Evolutionary conservation across 1,140 invertebrate genomes (phyloP), one percentile per base, ranked within the genome.

Genomic region (Neodiprion pinetum): DNA sequence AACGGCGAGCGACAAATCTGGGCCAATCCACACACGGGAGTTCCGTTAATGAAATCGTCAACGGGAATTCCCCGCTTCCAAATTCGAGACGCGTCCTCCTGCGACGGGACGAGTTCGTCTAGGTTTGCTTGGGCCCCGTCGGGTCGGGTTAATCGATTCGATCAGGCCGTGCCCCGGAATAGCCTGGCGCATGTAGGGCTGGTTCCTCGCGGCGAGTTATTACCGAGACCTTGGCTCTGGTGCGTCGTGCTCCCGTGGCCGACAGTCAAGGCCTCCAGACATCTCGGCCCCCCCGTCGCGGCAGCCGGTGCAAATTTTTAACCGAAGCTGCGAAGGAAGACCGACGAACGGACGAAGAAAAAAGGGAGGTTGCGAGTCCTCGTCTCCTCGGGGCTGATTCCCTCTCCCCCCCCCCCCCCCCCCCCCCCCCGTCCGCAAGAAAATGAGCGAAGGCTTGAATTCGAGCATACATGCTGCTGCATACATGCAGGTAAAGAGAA

Each of bases 191-290:
- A 17, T 14, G 21, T 7, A 69, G 67, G 67, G 40, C 40, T 23
- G 67, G 67, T 69, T 12, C 40, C 21, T 69, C 14, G 67, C 21
- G 10, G 40, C 14, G 11, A 21, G 21, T 21, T 69, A 69, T 69
- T 21, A 23, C 67, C 21, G 23, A 69, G 67, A 11, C 53, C 53
- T 61, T 74, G 12, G 17, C 28, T 69, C n/a, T 40, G 28, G 28
- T 68, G 66, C 48, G 40, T 12, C 68, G 75, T 49, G 53, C 53
- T 47, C 67, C 48, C 73, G 74, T 75, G 77, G 75, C 72, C 75
- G n/a, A 61, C 79, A 81, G 76, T 80, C 83, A 84, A 84, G 82
- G 83, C 79, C 82, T 82, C 80, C 80, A 84, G 83, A 84, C 83
- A 82, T 79, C 65, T 73, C 23, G 53, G 77, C 69, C 79, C 79